phyloP scores from a whole-genome alignment of 2,888 invertebrate species.

The Serripes groenlandicus region DNA sequence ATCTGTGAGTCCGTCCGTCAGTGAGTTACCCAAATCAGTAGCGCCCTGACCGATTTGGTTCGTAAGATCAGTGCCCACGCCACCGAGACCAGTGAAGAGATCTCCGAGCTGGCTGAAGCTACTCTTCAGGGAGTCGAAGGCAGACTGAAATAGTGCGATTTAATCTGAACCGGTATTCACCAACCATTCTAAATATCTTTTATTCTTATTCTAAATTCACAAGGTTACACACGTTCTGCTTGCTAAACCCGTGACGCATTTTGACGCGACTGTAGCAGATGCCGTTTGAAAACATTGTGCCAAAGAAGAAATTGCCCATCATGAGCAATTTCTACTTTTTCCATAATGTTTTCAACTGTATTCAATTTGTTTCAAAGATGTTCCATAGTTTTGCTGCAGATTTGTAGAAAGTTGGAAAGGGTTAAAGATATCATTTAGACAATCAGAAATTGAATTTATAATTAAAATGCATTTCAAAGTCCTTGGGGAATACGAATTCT shows the following conservation, averaged over 20 bases:
- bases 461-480: too few species aligned
- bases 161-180: not conserved
- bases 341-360: not conserved
- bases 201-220: not conserved
- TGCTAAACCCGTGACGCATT: not conserved
- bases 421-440: too few species aligned
- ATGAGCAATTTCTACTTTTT: not conserved
- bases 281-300: not conserved
- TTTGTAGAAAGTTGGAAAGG: too few species aligned
- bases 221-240: not conserved
- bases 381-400: too few species aligned
- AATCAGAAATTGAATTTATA: too few species aligned
- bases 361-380: not conserved
- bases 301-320: not conserved
- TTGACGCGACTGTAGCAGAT: not conserved
- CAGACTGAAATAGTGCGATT: not conserved
- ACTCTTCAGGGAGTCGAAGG: constrained; percentile 39
- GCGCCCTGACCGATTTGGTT: constrained; percentile 37
- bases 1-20: constrained; percentile 26
- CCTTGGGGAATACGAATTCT: too few species aligned
- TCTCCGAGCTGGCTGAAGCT: constrained; percentile 17
- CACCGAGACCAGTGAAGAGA: constrained; percentile 35
- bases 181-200: not conserved
- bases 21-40: constrained; percentile 12
- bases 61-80: constrained; percentile 36